phyloP scores from a whole-genome alignment of 1,140 invertebrate species.

The Trichonephila inaurata region DNA sequence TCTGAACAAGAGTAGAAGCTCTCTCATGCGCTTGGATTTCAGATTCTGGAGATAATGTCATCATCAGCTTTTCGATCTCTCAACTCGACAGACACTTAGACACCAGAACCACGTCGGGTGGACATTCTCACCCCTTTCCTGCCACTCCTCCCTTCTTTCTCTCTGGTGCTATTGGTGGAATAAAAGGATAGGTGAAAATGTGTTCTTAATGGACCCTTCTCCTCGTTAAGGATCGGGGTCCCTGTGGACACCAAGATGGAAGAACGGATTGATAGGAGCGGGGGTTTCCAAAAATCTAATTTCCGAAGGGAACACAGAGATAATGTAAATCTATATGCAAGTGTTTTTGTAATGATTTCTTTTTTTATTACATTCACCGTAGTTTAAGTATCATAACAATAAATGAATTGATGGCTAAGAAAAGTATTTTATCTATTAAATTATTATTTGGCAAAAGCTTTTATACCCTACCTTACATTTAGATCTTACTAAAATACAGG shows the following conservation, averaged over 20 bases:
- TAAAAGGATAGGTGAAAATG: conserved; percentile 26
- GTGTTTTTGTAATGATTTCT: too few species aligned
- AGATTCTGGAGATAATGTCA: conserved; percentile 58
- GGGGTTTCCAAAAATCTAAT: conserved; percentile 61
- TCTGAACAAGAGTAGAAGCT: not conserved
- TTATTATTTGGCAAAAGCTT: too few species aligned
- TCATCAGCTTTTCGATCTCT: conserved; percentile 15
- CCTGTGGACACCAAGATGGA: not conserved
- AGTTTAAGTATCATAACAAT: too few species aligned
- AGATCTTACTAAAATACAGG: too few species aligned
- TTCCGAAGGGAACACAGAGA: not conserved
- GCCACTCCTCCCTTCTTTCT: not conserved
- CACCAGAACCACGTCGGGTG: conserved; percentile 2
- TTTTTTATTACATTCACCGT: too few species aligned
- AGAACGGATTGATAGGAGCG: conserved; percentile 45
- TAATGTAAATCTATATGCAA: too few species aligned
- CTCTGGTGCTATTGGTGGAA: not conserved
- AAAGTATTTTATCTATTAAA: too few species aligned
- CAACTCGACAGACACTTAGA: conserved; percentile 45
- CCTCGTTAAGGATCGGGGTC: conserved; percentile 47
- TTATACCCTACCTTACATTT: too few species aligned
- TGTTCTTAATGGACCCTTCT: conserved; percentile 49
- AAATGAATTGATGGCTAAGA: too few species aligned
- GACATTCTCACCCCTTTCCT: not conserved
- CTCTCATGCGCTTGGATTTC: not conserved